These are phyloP conservation scores for Eupsittula cactorum DNA, from an alignment of 2,113 vertebrate genomes.

Conservation along the genomic window DNA sequence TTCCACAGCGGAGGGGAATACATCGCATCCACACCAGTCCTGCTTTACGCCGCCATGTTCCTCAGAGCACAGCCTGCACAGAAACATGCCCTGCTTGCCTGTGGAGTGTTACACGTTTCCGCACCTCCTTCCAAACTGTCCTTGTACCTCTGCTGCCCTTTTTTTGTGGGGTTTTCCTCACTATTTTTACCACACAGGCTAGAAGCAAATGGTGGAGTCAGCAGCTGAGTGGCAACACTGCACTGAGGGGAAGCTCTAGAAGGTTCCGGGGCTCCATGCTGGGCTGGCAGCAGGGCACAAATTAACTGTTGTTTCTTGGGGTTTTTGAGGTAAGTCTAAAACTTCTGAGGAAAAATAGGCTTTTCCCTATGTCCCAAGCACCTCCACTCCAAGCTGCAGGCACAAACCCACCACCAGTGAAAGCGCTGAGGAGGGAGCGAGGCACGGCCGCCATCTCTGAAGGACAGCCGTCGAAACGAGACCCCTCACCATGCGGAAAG, in stretches of 20 bases:
- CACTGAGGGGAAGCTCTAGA: neutral
- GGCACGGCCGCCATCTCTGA: fast-evolving
- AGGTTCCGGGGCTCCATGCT: neutral
- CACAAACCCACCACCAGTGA: fast-evolving
- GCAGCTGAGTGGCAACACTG: fast-evolving
- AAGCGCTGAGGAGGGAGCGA: fast-evolving
- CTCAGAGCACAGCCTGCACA: too few relatives aligned
- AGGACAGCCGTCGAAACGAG: neutral
- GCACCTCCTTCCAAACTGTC: fast-evolving
- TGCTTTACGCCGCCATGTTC: fast-evolving
- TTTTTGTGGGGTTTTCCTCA: neutral
- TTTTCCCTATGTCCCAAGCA: neutral
- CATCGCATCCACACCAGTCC: fast-evolving
- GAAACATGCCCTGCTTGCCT: fast-evolving
- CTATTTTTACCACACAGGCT: neutral
- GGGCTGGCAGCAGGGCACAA: neutral
- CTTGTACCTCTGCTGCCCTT: fast-evolving
- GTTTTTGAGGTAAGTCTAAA: neutral
- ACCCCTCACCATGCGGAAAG: fast-evolving
- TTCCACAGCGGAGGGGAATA: neutral
- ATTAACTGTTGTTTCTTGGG: fast-evolving
- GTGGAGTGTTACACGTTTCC: fast-evolving
- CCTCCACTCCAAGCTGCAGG: fast-evolving
- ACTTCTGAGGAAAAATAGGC: neutral
- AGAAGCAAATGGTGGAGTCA: fast-evolving